These are phyloP conservation scores for Lytechinus pictus DNA, from an alignment of 35 echinoderm and acorn worm genomes.

Conservation along the genomic window DNA sequence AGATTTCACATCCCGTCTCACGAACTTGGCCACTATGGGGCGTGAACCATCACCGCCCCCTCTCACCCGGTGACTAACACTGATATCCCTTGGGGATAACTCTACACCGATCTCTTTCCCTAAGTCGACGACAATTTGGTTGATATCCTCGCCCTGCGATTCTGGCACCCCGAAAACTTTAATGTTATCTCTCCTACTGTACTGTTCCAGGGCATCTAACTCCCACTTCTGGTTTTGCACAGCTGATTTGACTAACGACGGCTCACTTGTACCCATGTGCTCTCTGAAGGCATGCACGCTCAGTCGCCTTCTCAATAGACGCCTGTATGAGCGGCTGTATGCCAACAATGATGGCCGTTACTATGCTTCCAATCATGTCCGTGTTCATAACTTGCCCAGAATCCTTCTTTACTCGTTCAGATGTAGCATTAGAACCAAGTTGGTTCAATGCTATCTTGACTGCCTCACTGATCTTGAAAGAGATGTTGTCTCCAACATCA, in stretches of 20 bases:
- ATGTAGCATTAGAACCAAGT: neutral
- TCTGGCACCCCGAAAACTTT: conserved; percentile 30
- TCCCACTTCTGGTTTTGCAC: conserved; percentile 42
- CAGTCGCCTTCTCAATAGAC: neutral
- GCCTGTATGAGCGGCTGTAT: conserved; percentile 4
- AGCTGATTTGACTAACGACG: neutral
- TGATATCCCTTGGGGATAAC: neutral
- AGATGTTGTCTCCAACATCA: conserved; percentile 25
- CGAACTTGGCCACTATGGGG: conserved; percentile 31
- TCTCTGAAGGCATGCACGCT: neutral
- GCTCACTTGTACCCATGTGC: conserved; percentile 19
- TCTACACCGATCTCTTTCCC: conserved; percentile 8
- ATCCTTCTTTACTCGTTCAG: conserved; percentile 8
- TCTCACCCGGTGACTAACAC: conserved; percentile 16
- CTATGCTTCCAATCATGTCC: neutral
- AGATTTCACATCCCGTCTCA: neutral
- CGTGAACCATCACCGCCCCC: neutral
- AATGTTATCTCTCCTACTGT: neutral
- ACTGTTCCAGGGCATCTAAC: conserved; percentile 36
- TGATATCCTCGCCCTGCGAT: conserved; percentile 17
- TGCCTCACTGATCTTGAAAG: conserved; percentile 37
- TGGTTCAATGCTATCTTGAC: conserved; percentile 29
- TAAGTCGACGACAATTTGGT: conserved; percentile 16
- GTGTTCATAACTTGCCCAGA: conserved; percentile 7
- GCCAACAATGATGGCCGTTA: neutral